Evolutionary conservation across 2,113 vertebrate species (phyloP).

Genomic region (Morphnarchus princeps): DNA sequence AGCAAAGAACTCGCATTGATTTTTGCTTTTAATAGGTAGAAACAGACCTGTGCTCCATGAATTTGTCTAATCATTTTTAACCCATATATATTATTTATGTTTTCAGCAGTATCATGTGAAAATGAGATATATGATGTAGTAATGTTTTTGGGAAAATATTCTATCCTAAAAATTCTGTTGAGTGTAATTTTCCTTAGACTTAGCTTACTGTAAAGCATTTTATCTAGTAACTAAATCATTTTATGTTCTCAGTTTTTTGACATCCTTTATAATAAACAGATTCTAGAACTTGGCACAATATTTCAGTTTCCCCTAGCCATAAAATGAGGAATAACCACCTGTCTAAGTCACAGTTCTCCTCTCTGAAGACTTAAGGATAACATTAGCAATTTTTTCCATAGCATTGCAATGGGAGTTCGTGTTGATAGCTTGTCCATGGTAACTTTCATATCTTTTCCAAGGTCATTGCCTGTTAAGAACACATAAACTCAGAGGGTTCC

Average conservation of each 20-base stretch:
- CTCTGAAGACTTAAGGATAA: not conserved
- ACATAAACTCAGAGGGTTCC: not conserved
- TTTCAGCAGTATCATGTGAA: not conserved
- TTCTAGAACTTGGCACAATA: not conserved
- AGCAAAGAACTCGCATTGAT: not conserved
- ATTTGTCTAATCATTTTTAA: not conserved
- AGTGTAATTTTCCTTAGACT: not conserved
- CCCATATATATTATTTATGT: not conserved
- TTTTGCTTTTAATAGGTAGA: not conserved
- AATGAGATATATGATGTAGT: not conserved
- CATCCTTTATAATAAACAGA: not conserved
- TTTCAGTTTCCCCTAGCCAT: not conserved
- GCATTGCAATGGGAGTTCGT: not conserved
- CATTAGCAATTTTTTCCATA: not conserved
- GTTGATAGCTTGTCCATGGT: not conserved
- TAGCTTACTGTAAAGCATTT: not conserved
- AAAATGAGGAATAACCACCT: not conserved
- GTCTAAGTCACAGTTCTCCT: not conserved
- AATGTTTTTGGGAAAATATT: not conserved
- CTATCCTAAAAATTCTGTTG: not conserved
- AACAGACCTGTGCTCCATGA: not conserved
- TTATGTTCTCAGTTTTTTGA: not conserved
- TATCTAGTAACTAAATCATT: not conserved
- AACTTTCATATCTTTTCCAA: not conserved
- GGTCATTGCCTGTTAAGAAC: not conserved